phyloP scores from a whole-genome alignment of 1,140 invertebrate species.

The Cylas formicarius region DNA sequence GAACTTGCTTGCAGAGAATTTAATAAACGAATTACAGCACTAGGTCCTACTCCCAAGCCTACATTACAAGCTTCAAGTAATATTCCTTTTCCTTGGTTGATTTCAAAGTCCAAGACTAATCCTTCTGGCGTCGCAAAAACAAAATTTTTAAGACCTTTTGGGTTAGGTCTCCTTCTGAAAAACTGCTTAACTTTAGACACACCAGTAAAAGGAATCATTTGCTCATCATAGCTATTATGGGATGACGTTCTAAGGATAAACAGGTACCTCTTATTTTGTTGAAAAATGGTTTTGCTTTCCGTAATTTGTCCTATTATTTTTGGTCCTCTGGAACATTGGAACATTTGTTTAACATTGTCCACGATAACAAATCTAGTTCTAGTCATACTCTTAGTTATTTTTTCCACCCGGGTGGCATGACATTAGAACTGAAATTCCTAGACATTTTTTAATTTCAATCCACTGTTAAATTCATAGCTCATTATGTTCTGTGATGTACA shows the following conservation, averaged over 20 bases:
- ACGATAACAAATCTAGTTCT: too few relatives aligned
- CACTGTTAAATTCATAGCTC: too few relatives aligned
- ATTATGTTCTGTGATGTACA: too few relatives aligned
- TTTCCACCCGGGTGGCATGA: too few relatives aligned
- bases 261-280: slow-evolving; percentile 11
- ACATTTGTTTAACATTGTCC: too few relatives aligned
- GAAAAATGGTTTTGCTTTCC: too few relatives aligned
- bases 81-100: slow-evolving; percentile 18
- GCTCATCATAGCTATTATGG: slow-evolving; percentile 18
- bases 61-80: neutral
- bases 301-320: too few relatives aligned
- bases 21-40: slow-evolving; percentile 15
- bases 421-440: too few relatives aligned
- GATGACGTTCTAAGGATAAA: slow-evolving; percentile 7
- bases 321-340: too few relatives aligned
- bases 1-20: slow-evolving; percentile 8
- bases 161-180: slow-evolving; percentile 22
- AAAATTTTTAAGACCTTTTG: slow-evolving; percentile 20
- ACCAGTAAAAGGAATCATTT: slow-evolving; percentile 22
- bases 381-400: too few relatives aligned
- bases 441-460: too few relatives aligned
- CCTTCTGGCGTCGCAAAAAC: slow-evolving; percentile 16
- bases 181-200: slow-evolving; percentile 19
- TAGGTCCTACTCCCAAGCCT: slow-evolving; percentile 14
- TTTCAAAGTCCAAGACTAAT: slow-evolving; percentile 19